Conservation (phyloP, 1,140 invertebrate genomes). For the Philaenus spumarius region DNA sequence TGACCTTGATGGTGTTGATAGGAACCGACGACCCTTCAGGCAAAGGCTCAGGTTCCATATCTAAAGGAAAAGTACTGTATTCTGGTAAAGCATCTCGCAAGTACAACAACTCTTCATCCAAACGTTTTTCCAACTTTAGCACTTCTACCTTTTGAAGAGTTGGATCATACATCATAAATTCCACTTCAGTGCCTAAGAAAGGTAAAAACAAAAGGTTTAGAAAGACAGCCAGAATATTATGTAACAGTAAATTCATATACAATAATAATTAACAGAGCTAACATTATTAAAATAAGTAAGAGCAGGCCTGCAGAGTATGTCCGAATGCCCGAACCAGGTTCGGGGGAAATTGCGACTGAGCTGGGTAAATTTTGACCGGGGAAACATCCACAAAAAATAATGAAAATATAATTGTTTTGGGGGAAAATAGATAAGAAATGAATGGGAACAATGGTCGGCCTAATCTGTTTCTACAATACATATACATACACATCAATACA, state of each 20-base stretch:
- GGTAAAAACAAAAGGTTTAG: conserved; percentile 16
- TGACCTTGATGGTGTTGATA: conserved; percentile 80
- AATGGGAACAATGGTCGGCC: too few species aligned
- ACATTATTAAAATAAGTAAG: too few species aligned
- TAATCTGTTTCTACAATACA: too few species aligned
- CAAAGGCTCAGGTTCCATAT: conserved; percentile 80
- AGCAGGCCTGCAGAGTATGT: too few species aligned
- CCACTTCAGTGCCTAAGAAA: conserved; percentile 68
- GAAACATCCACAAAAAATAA: too few species aligned
- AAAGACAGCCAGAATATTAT: too few species aligned
- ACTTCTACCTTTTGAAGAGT: conserved; percentile 85
- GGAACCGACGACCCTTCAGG: conserved; percentile 74
- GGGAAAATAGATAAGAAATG: too few species aligned
- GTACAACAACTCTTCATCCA: conserved; percentile 88
- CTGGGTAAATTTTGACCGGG: too few species aligned
- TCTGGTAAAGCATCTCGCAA: conserved; percentile 88
- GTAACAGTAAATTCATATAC: background rate
- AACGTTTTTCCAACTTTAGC: conserved; percentile 81
- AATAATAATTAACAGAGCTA: background rate
- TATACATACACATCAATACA: too few species aligned
- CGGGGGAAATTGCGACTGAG: too few species aligned
- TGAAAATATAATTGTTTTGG: too few species aligned
- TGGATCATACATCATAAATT: conserved; percentile 92
- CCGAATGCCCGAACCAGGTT: too few species aligned
- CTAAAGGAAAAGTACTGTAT: conserved; percentile 87